Percentiles rank a stretch among this genome's conserved stretches.
phyloP scores from a whole-genome alignment of 2,797 vertebrate species.

The Acrocephalus scirpaceus region DNA sequence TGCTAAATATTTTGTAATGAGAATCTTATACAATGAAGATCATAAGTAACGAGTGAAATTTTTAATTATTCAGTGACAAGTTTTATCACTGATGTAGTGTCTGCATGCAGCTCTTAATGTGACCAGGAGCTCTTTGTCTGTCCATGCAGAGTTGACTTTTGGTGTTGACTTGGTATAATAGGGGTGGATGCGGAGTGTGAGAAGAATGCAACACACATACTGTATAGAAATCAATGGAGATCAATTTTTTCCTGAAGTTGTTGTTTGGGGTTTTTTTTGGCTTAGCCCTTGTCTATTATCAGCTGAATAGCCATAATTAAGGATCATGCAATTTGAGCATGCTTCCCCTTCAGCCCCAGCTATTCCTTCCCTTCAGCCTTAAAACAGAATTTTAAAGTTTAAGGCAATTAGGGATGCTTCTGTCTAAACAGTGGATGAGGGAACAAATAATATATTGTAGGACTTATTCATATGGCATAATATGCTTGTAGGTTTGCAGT shows the following conservation, averaged over 20 bases:
- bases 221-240: not conserved
- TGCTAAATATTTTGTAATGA: not conserved
- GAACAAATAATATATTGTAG: not conserved
- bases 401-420: not conserved
- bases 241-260: not conserved
- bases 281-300: not conserved
- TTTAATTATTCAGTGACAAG: not conserved
- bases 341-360: not conserved
- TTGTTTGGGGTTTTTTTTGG: not conserved
- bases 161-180: not conserved
- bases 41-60: not conserved
- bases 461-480: not conserved
- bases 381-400: not conserved
- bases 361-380: not conserved
- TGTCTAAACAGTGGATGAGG: not conserved
- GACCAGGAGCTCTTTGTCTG: not conserved
- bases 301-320: not conserved
- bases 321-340: not conserved
- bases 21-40: not conserved
- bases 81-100: not conserved
- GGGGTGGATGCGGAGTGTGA: not conserved
- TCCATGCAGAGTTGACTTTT: not conserved
- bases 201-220: not conserved
- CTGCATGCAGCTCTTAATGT: not conserved
- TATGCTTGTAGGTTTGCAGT: not conserved